Percentiles rank a stretch among this genome's conserved stretches.
Conservation (phyloP, 2,888 invertebrate genomes). For the Himalopsyche japonica region DNA sequence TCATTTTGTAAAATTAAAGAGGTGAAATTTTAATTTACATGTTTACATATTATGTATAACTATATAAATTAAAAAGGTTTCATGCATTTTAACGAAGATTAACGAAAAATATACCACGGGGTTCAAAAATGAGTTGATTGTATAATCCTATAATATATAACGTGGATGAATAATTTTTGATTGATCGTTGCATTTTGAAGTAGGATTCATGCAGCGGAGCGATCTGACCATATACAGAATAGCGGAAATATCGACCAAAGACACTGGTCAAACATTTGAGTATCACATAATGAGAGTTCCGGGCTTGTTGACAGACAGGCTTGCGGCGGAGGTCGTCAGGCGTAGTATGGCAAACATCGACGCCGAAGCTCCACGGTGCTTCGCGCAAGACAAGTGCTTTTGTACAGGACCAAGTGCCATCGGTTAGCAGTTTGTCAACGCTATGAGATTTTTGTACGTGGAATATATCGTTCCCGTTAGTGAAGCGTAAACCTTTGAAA, state of each 20-base stretch:
- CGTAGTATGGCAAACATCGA: background rate
- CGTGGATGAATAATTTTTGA: no score
- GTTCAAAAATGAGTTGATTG: no score
- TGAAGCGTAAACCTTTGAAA: background rate
- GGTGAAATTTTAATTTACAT: no score
- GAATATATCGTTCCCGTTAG: background rate
- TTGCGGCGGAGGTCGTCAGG: background rate
- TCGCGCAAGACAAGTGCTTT: background rate
- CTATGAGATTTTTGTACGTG: background rate
- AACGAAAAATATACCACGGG: no score
- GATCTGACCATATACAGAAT: background rate
- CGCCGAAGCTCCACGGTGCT: background rate
- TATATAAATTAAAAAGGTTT: no score
- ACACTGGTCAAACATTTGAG: background rate
- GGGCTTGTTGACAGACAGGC: background rate
- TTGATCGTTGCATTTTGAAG: no score
- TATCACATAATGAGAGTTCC: background rate
- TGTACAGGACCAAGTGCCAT: background rate
- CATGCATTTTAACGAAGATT: no score
- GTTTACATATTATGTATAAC: no score
- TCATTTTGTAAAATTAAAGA: no score
- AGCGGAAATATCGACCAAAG: background rate
- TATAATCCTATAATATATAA: no score
- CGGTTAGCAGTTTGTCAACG: background rate
- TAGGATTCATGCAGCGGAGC: background rate